These are phyloP conservation scores for Malthinus seriepunctatus DNA, from an alignment of 2,888 invertebrate species.

Conservation along the genomic window DNA sequence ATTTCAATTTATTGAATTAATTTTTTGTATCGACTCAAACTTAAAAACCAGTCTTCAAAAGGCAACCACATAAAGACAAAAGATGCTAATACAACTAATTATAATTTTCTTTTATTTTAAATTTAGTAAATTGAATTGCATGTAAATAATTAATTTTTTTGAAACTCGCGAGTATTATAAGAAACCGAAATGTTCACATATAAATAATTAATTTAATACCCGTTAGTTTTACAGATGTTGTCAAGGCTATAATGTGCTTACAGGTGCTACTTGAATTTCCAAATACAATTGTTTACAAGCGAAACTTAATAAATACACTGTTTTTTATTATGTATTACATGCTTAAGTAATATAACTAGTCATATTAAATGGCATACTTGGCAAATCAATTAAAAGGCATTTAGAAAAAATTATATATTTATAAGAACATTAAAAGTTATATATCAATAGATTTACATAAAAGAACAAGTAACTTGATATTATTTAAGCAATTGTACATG, in stretches of 20 bases:
- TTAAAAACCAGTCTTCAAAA: too few relatives aligned
- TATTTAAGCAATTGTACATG: background rate
- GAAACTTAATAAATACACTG: background rate
- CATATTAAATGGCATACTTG: background rate
- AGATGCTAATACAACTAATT: too few relatives aligned
- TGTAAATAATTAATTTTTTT: too few relatives aligned
- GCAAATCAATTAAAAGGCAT: background rate
- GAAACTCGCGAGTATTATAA: too few relatives aligned
- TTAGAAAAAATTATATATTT: background rate
- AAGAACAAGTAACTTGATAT: background rate
- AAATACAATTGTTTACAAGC: background rate
- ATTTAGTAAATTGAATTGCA: too few relatives aligned
- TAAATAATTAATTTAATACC: conserved; percentile 3
- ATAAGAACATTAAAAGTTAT: too few relatives aligned
- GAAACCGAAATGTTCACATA: conserved; percentile 1
- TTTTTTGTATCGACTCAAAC: too few relatives aligned
- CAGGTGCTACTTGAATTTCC: background rate
- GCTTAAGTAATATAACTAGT: background rate
- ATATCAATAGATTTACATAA: background rate
- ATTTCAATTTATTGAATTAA: too few relatives aligned
- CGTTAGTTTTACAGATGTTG: conserved; percentile 1
- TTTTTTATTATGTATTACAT: background rate
- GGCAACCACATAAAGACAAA: too few relatives aligned
- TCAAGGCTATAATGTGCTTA: background rate
- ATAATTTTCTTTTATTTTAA: too few relatives aligned